A percentile compares a stretch with the other conserved stretches of the same genome.
Conservation (phyloP, 1,140 invertebrate genomes). For the Cotesia typhae region DNA sequence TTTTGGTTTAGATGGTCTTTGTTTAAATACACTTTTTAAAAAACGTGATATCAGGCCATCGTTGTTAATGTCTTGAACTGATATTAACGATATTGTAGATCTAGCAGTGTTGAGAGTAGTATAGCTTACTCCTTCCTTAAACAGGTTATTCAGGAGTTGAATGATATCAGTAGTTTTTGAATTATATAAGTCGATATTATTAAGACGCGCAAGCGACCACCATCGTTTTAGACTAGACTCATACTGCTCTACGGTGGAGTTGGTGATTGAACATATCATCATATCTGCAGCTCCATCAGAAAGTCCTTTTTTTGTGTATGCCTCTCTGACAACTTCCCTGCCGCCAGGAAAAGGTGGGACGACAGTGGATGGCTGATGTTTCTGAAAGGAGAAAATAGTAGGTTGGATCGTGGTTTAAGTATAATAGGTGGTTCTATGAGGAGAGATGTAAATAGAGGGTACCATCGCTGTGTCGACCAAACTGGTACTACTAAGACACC, state of each 20-base stretch:
- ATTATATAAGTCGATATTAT: constrained; percentile 25
- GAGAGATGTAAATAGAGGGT: constrained; percentile 19
- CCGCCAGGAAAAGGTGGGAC: constrained; percentile 12
- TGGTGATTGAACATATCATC: constrained; percentile 26
- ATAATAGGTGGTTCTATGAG: constrained; percentile 6
- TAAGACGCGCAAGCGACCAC: constrained; percentile 39
- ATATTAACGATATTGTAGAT: constrained; percentile 20
- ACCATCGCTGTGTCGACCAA: constrained; percentile 32
- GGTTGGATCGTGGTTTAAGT: constrained; percentile 1
- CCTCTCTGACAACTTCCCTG: constrained; percentile 20
- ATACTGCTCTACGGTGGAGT: constrained; percentile 33
- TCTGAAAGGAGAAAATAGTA: constrained; percentile 26
- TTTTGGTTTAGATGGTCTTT: constrained; percentile 9
- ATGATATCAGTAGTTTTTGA: constrained; percentile 10
- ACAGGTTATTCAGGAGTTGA: not conserved
- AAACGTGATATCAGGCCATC: constrained; percentile 15
- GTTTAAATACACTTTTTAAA: constrained; percentile 16
- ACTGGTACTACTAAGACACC: constrained; percentile 28
- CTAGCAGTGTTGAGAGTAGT: constrained; percentile 25
- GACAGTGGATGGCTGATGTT: constrained; percentile 6
- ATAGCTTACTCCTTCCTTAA: constrained; percentile 19
- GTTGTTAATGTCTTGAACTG: constrained; percentile 1
- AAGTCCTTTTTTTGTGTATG: constrained; percentile 23
- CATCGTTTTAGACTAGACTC: constrained; percentile 30
- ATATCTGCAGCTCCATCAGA: constrained; percentile 29